Percentiles rank a stretch among this genome's conserved stretches.
These are phyloP conservation scores for Eciton burchellii DNA, from an alignment of 1,140 invertebrate species.

Conservation along the genomic window DNA sequence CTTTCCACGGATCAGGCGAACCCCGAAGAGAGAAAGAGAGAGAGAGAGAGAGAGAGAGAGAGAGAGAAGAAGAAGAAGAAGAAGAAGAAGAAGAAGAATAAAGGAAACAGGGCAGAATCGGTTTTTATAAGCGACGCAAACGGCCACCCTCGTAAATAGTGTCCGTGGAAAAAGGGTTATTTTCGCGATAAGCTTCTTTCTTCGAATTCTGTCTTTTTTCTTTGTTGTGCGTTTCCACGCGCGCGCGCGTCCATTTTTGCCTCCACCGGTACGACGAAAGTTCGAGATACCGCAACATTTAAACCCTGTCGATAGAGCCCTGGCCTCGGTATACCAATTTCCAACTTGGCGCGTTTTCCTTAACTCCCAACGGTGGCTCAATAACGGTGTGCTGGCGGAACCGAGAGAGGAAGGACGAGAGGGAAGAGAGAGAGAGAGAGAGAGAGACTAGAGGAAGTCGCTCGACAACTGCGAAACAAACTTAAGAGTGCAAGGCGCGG, in stretches of 20 bases:
- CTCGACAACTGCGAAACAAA: constrained; percentile 54
- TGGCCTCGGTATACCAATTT: constrained; percentile 40
- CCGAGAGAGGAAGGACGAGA: too few relatives aligned
- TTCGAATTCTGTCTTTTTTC: constrained; percentile 37
- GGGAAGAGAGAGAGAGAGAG: too few relatives aligned
- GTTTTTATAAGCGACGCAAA: constrained; percentile 62
- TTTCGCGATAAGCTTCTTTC: constrained; percentile 62
- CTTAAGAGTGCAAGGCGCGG: constrained; percentile 31
- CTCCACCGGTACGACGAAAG: constrained; percentile 26
- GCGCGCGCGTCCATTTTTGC: constrained; percentile 42
- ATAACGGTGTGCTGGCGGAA: constrained; percentile 28
- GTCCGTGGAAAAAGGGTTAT: constrained; percentile 58
- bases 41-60: constrained; percentile 35
- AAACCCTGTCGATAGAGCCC: constrained; percentile 45
- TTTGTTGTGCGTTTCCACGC: constrained; percentile 18
- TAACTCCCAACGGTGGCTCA: constrained; percentile 53
- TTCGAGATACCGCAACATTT: constrained; percentile 52
- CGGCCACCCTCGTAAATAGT: constrained; percentile 41
- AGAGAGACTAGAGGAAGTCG: not conserved
- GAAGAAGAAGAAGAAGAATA: not conserved
- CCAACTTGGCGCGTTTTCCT: constrained; percentile 55
- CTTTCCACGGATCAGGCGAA: constrained; percentile 36
- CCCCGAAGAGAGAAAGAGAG: constrained; percentile 14
- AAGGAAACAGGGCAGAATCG: constrained; percentile 6
- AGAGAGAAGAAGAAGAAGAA: constrained; percentile 28